phyloP scores from a whole-genome alignment of 2,113 vertebrate genomes.

The Oostethus manadensis region DNA sequence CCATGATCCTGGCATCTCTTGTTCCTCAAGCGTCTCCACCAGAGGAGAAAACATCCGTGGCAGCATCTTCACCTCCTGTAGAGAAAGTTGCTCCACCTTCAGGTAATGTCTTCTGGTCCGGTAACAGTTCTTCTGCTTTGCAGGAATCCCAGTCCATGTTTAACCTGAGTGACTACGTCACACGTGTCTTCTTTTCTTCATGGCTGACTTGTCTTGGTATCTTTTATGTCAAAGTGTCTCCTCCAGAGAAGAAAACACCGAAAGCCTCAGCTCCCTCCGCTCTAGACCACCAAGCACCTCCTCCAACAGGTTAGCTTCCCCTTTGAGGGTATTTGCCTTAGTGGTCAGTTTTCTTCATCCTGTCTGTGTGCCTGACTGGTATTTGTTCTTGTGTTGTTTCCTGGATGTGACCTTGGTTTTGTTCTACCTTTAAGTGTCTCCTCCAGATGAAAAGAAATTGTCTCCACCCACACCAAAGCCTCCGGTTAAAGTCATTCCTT shows the following conservation, averaged over 20 bases:
- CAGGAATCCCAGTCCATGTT: background rate
- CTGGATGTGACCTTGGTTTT: conserved; percentile 1
- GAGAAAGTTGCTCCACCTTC: conserved; percentile 10
- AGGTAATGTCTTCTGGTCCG: conserved; percentile 20
- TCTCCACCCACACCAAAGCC: conserved; percentile 10
- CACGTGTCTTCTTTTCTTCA: background rate
- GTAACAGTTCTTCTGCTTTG: background rate
- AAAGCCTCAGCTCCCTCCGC: background rate
- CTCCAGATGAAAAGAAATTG: conserved; percentile 15
- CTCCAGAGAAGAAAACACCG: conserved; percentile 1
- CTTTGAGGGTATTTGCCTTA: background rate
- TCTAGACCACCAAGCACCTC: conserved; percentile 7
- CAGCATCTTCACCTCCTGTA: conserved; percentile 10
- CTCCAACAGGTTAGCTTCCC: background rate
- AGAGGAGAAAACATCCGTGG: conserved; percentile 43
- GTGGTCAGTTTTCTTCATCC: background rate
- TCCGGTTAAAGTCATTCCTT: background rate
- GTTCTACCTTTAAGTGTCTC: conserved; percentile 10
- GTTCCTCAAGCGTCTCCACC: conserved; percentile 34
- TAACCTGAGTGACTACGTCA: background rate
- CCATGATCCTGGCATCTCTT: conserved; percentile 43
- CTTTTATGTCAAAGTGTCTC: conserved; percentile 5
- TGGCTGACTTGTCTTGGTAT: background rate
- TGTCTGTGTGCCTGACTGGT: background rate
- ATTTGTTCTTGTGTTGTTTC: background rate